phyloP scores from a whole-genome alignment of 2,888 invertebrate genomes.

The Lydus trimaculatus region DNA sequence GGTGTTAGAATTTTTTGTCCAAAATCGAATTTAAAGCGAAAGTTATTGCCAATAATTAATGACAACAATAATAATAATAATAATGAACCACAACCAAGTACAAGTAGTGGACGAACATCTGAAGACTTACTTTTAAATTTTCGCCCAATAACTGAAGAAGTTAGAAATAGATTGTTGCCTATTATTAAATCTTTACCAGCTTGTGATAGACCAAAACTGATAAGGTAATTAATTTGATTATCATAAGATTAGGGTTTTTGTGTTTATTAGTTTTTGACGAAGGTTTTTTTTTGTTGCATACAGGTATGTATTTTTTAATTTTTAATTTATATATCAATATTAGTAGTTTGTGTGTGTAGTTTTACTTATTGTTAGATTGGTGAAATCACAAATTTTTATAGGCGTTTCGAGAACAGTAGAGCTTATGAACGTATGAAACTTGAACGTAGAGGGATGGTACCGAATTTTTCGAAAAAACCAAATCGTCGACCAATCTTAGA shows the following conservation, averaged over 20 bases:
- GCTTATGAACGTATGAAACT: conserved; percentile 44
- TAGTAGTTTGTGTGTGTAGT: no score
- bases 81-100: conserved; percentile 25
- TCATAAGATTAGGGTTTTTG: no score
- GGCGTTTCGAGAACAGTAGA: conserved; percentile 47
- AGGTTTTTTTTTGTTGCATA: no score
- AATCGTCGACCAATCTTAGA: conserved; percentile 41
- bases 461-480: conserved; percentile 45
- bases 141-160: conserved; percentile 46
- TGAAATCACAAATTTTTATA: conserved; percentile 15
- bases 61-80: background rate
- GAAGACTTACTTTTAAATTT: conserved; percentile 37
- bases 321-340: no score
- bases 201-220: conserved; percentile 47
- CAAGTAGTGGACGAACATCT: conserved; percentile 18
- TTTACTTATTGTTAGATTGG: background rate
- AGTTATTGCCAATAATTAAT: background rate
- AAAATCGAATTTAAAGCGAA: conserved; percentile 14
- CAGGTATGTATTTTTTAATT: no score
- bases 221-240: no score
- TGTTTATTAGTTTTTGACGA: no score
- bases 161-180: conserved; percentile 47
- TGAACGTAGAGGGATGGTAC: conserved; percentile 42
- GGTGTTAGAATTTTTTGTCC: conserved; percentile 26
- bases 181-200: conserved; percentile 49